Evolutionary conservation across 64 coral and sea anemone genomes (phyloP), one percentile per base, ranked within the genome.

Genomic region (Montipora cactus): DNA sequence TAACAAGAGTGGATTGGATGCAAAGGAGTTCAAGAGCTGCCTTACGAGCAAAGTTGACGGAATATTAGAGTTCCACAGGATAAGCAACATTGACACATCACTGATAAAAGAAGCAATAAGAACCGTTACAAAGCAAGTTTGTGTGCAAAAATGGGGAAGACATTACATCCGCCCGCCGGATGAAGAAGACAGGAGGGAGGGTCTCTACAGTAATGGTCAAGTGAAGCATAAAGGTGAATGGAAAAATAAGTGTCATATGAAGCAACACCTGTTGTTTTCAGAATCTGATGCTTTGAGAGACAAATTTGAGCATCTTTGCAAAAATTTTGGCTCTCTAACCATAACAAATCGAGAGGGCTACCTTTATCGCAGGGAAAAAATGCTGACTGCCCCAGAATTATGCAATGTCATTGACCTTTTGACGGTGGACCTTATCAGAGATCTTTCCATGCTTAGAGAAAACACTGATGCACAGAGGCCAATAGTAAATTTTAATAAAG

Each of bases 391-490:
- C 55, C 11, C 48, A 61, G 51, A 81, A 48, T 81, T 81, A 11
- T 81, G 79, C 53, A 81, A 81, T 15, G 79, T 59, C n/a, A 37
- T 81, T 5, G 79, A 81, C n/a, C 49, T 21, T 16, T 22, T 81
- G 9, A 59, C 79, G 10, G 53, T 21, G 22, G n/a, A 47, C 13
- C 44, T 68, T 20, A 13, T 78, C 12, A 15, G 18, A 78, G 46
- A 78, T 18, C 12, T 78, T 16, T 19, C 14, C 3, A 49, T 3
- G 45, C 75, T 48, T 0, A 16, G 75, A 49, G 75, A 28, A 78
- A 49, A 49, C n/a, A 0, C 10, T 11, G 16, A 44, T 25, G 5
- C 20, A 45, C 3, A 10, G 15, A 4, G 12, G 16, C 44, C 44
- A 16, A 47, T 15, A 49, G 16, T 78, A 18, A 19, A 47, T 78